Base-by-base conservation (phyloP, 2,797 vertebrate genomes). In the Cyprinella venusta region DNA sequence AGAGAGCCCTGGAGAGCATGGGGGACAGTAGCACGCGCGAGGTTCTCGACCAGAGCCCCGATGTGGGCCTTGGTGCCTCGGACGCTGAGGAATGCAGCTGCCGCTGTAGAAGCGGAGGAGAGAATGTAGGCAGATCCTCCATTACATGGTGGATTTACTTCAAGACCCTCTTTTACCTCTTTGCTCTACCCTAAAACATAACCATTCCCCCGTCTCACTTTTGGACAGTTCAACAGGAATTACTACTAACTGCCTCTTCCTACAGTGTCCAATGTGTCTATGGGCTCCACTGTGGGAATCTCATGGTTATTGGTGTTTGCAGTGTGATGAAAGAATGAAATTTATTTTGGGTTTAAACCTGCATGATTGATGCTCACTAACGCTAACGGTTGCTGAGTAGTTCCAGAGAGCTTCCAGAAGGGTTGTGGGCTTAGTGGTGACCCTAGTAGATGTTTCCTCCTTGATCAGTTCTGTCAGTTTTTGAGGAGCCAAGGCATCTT, bases 81-180 rank as follows among this genome's bases (percentile, higher is more conserved):
- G 92, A 92, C 85, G 91, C 89, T 88, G 92, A 91, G 90, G 92
- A 94, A 72, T 89, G 91, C 65, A 15, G 65, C 85, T 88, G 91
- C 92, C 84, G 2, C 89, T 94, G 90, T 93, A 83, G 64, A 83
- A 71, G 76, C 33, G 95, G 95, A 93, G 95, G 92, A 94, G 93
- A 94, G 90, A 93, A 96, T 92, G 97, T 99, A 98, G 88, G 97
- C 95, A 94, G 94, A 95, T 64, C 42, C 65, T 61, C 59, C 89
- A 91, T 88, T 87, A 84, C 52, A 33, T 82, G 83, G 50, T 81
- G 75, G 61, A 75, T 63, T 84, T 54, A 33, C 79, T 89, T 71
- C 56, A 86, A 86, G 87, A 59, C n/a, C 76, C 30, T 38, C 54
- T 63, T 63, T 38, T 81, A 38, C 24, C 36, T 68, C 26, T 67